These are phyloP conservation scores for Emys orbicularis DNA, from an alignment of 2,797 vertebrate species.

Conservation along the genomic window DNA sequence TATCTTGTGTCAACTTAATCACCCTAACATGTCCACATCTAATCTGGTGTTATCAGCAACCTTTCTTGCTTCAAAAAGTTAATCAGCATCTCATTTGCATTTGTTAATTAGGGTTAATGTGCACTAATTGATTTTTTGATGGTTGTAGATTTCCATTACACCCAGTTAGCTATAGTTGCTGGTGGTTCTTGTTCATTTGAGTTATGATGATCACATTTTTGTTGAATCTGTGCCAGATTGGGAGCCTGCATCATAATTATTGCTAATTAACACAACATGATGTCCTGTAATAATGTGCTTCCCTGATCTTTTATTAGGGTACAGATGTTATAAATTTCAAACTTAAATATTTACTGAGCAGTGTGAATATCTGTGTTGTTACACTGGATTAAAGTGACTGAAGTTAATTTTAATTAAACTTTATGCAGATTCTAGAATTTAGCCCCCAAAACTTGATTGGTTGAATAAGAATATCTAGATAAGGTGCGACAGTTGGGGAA, in stretches of 20 bases:
- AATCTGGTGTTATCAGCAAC: constrained; percentile 79
- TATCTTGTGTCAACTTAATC: constrained; percentile 83
- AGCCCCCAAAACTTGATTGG: background rate
- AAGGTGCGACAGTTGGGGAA: background rate
- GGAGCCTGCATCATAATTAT: constrained; percentile 85
- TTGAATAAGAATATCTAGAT: background rate
- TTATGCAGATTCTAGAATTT: background rate
- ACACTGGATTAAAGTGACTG: background rate
- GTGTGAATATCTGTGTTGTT: background rate
- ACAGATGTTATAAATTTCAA: constrained; percentile 77
- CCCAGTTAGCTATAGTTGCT: constrained; percentile 80
- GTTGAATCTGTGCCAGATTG: constrained; percentile 86
- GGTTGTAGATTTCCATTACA: constrained; percentile 88
- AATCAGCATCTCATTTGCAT: constrained; percentile 86
- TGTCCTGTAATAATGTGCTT: constrained; percentile 76
- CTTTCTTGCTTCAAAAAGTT: constrained; percentile 80
- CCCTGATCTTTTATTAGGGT: constrained; percentile 62
- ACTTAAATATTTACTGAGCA: constrained; percentile 68
- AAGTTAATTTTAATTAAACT: background rate
- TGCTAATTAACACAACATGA: constrained; percentile 88
- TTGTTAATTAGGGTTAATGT: constrained; percentile 89
- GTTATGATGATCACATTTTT: constrained; percentile 85
- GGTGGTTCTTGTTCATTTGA: constrained; percentile 82
- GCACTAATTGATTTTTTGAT: constrained; percentile 92
- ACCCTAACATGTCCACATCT: constrained; percentile 85